phyloP scores from a whole-genome alignment of 2,113 vertebrate species.

The Vombatus ursinus region DNA sequence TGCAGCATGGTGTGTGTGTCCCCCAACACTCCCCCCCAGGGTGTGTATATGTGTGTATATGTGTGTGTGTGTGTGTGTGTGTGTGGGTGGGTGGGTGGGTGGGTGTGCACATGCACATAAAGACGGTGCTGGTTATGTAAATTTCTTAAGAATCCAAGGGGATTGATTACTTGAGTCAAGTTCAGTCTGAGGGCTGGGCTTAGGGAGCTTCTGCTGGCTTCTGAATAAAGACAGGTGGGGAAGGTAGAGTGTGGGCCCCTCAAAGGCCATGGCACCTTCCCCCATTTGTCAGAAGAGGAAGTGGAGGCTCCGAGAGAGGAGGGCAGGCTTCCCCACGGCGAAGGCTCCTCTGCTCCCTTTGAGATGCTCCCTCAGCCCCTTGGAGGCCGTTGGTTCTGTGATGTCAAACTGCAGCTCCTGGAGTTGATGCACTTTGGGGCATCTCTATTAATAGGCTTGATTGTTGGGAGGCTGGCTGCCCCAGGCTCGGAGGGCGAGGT shows the following conservation, averaged over 20 bases:
- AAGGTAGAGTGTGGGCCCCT: background rate
- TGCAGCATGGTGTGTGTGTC: too few relatives aligned
- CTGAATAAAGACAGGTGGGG: background rate
- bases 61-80: too few relatives aligned
- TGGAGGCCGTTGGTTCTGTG: too few relatives aligned
- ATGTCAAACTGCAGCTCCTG: background rate
- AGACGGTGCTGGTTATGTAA: background rate
- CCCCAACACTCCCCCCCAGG: too few relatives aligned
- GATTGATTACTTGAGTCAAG: background rate
- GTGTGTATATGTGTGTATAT: too few relatives aligned
- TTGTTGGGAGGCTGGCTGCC: background rate
- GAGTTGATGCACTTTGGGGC: background rate
- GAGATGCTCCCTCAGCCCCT: background rate
- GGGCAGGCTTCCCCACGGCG: too few relatives aligned
- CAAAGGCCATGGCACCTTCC: background rate
- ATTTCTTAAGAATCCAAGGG: background rate
- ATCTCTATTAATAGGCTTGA: background rate
- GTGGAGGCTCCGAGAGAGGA: too few relatives aligned
- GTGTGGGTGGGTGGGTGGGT: too few relatives aligned
- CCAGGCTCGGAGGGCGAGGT: too few relatives aligned
- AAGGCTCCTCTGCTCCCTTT: background rate
- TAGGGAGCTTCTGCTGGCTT: background rate
- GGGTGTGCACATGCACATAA: too few relatives aligned
- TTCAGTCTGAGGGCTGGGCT: too few relatives aligned
- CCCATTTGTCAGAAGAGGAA: too few relatives aligned